A percentile compares a stretch with the other conserved stretches of the same genome.
Evolutionary conservation across 2,888 invertebrate genomes (phyloP).

Genomic region (Rotaria sp.): DNA sequence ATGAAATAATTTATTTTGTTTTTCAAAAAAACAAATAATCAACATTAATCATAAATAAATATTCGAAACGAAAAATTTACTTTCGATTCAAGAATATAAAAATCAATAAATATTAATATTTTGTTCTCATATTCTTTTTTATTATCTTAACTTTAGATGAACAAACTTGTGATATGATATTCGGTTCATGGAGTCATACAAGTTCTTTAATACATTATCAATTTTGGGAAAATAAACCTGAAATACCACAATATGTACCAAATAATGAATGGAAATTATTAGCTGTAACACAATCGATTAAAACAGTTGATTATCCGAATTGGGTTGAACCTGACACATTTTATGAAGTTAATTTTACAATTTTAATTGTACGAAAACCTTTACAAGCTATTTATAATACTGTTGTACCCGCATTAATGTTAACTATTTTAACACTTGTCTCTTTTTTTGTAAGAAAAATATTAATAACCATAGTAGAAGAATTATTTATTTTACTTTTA

Average conservation of each 20-base stretch:
- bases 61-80: too few relatives aligned
- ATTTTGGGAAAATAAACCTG: constrained; percentile 20
- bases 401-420: constrained; percentile 40
- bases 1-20: too few relatives aligned
- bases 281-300: constrained; percentile 28
- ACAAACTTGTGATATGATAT: constrained; percentile 35
- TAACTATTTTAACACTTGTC: constrained; percentile 34
- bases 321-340: constrained; percentile 39
- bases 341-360: constrained; percentile 36
- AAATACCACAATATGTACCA: constrained; percentile 31
- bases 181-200: constrained; percentile 39
- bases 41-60: too few relatives aligned
- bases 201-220: constrained; percentile 35
- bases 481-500: too few relatives aligned
- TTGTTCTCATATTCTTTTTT: too few relatives aligned
- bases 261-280: constrained; percentile 40
- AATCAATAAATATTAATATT: too few relatives aligned
- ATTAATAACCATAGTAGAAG: neutral
- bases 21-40: too few relatives aligned
- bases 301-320: constrained; percentile 30
- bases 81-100: too few relatives aligned
- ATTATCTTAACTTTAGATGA: constrained; percentile 19
- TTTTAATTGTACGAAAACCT: constrained; percentile 39
- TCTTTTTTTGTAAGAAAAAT: constrained; percentile 33
- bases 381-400: constrained; percentile 40